A percentile compares a stretch with the other conserved stretches of the same genome.
Conservation (phyloP, 1,140 invertebrate genomes). For the Atta cephalotes region DNA sequence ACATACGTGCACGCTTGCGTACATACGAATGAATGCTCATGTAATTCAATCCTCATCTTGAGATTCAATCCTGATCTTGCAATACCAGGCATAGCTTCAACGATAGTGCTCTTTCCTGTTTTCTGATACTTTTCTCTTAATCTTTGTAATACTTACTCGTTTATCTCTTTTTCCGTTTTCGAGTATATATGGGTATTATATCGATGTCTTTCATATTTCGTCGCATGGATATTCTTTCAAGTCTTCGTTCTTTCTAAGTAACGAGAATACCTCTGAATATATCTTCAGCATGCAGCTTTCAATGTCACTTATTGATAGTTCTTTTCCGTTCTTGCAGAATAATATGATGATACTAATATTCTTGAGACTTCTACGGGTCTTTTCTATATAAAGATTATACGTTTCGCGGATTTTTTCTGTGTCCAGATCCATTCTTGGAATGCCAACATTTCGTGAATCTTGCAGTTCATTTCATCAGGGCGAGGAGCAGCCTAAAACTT, state of each 20-base stretch:
- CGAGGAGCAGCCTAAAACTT: too few species aligned
- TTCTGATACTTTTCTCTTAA: neutral
- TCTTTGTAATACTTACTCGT: too few species aligned
- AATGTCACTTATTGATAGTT: neutral
- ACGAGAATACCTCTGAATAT: neutral
- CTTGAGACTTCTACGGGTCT: too few species aligned
- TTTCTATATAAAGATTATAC: too few species aligned
- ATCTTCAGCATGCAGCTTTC: neutral
- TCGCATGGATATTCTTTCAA: neutral
- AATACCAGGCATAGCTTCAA: constrained; percentile 46
- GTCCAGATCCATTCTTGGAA: too few species aligned
- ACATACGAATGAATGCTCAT: constrained; percentile 16
- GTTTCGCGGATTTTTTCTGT: too few species aligned
- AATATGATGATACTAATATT: too few species aligned
- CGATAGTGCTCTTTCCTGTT: constrained; percentile 69
- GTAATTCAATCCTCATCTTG: too few species aligned
- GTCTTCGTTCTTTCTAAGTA: neutral
- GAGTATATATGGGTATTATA: neutral
- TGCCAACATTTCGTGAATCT: too few species aligned
- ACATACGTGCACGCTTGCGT: neutral
- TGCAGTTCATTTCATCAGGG: too few species aligned
- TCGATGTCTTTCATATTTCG: constrained; percentile 6
- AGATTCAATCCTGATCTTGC: constrained; percentile 44
- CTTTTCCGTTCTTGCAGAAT: neutral
- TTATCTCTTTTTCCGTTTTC: neutral